Evolutionary conservation across 2,797 vertebrate genomes (phyloP).

Genomic region (Liparis tanakae): DNA sequence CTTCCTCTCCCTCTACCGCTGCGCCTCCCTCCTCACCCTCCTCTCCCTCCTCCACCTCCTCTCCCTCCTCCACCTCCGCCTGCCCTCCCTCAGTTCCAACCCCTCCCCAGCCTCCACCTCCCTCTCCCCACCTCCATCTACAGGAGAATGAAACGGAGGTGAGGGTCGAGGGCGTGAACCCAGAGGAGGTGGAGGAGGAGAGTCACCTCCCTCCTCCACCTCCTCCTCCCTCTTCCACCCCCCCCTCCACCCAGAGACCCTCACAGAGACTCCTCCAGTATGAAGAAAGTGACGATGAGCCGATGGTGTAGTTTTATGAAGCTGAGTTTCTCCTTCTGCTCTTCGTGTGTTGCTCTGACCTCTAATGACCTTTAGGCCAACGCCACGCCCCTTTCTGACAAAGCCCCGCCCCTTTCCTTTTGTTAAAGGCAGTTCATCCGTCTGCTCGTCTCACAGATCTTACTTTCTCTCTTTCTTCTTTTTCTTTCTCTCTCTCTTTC

Average conservation of each 20-base stretch:
- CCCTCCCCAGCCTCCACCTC: slow-evolving; percentile 66
- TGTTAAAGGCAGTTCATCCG: no score
- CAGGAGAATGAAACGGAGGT: slow-evolving; percentile 71
- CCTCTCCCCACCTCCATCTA: slow-evolving; percentile 19
- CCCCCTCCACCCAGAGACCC: slow-evolving; percentile 52
- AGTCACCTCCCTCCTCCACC: slow-evolving; percentile 44
- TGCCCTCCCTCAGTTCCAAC: slow-evolving; percentile 73
- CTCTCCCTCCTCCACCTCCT: slow-evolving; percentile 59
- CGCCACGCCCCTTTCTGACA: no score
- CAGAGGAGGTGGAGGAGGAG: slow-evolving; percentile 46
- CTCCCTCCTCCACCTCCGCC: slow-evolving; percentile 30
- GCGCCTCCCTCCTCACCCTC: slow-evolving; percentile 69
- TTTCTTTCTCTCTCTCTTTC: no score
- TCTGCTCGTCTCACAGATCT: no score
- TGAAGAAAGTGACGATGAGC: slow-evolving; percentile 75
- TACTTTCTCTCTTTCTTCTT: no score
- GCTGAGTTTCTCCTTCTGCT: slow-evolving; percentile 42
- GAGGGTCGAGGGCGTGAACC: slow-evolving; percentile 66
- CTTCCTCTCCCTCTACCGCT: slow-evolving; percentile 24
- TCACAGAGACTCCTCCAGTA: slow-evolving; percentile 46
- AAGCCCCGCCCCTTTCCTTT: no score
- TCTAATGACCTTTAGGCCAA: no score
- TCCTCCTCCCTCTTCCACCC: slow-evolving; percentile 38
- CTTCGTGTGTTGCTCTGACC: slow-evolving; percentile 46
- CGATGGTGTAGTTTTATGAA: slow-evolving; percentile 69